Conservation (phyloP, 2,888 invertebrate genomes). For the Merodon equestris region DNA sequence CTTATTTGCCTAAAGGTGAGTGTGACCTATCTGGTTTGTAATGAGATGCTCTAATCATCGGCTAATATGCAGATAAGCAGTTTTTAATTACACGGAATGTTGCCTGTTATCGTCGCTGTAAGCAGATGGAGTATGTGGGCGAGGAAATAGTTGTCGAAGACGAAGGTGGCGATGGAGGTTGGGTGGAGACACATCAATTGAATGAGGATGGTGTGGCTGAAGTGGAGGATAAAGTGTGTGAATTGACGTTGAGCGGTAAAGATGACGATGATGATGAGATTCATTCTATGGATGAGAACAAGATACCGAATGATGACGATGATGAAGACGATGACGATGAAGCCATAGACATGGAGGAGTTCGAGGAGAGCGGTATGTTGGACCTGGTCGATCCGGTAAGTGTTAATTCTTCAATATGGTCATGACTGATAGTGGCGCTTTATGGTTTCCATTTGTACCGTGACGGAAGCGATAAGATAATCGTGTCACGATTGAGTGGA, state of each 20-base stretch:
- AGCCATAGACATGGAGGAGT: slow-evolving; percentile 98
- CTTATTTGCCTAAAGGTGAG: slow-evolving; percentile 87
- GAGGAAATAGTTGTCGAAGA: slow-evolving; percentile 95
- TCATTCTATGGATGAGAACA: slow-evolving; percentile 77
- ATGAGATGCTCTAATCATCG: slow-evolving; percentile 18
- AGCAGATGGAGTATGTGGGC: slow-evolving; percentile 82
- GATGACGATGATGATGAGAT: slow-evolving; percentile 81
- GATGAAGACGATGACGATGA: slow-evolving; percentile 97
- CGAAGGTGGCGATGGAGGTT: slow-evolving; percentile 92
- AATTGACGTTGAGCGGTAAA: slow-evolving; percentile 92
- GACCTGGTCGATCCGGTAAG: slow-evolving; percentile 92
- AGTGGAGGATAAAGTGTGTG: slow-evolving; percentile 84
- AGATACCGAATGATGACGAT: slow-evolving; percentile 81
- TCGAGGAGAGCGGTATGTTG: slow-evolving; percentile 96
- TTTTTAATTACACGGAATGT: slow-evolving; percentile 98
- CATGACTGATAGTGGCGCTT: too few relatives aligned
- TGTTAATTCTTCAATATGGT: slow-evolving; percentile 22
- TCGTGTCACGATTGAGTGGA: too few relatives aligned
- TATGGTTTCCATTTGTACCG: too few relatives aligned
- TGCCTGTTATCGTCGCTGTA: slow-evolving; percentile 96
- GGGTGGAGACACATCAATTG: slow-evolving; percentile 98
- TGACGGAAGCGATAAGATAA: background rate
- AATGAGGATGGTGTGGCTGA: slow-evolving; percentile 82
- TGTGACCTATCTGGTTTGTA: background rate
- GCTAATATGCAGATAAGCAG: slow-evolving; percentile 86